These are phyloP conservation scores for Cremastinae sp. DNA, from an alignment of 2,888 invertebrate genomes.

Conservation along the genomic window DNA sequence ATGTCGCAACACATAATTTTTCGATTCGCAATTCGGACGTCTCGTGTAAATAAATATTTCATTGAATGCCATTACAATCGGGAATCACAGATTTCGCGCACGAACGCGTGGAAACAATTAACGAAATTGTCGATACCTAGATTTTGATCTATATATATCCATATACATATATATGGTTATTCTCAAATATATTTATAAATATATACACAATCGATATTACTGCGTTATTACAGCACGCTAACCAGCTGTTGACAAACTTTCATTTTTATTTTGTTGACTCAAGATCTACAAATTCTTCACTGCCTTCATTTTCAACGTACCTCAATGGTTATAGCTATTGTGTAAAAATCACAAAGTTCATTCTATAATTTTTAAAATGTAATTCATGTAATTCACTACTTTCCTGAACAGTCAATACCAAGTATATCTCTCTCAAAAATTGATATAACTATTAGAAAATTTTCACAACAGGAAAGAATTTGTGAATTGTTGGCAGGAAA, in stretches of 20 bases:
- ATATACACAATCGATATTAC: slow-evolving; percentile 23
- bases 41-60: slow-evolving; percentile 18
- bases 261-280: neutral
- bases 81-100: slow-evolving; percentile 30
- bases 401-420: neutral
- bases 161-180: neutral
- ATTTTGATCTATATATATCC: neutral
- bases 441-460: neutral
- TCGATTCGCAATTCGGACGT: neutral
- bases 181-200: slow-evolving; percentile 7
- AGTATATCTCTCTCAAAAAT: slow-evolving; percentile 37
- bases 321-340: neutral
- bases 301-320: neutral
- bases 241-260: slow-evolving; percentile 9
- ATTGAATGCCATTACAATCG: neutral
- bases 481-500: neutral
- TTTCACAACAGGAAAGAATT: slow-evolving; percentile 13
- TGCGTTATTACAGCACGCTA: slow-evolving; percentile 1
- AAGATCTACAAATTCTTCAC: neutral
- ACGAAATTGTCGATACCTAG: neutral
- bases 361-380: neutral
- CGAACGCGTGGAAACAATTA: neutral
- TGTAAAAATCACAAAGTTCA: neutral
- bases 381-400: no score
- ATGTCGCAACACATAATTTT: neutral